Evolutionary conservation across 1,140 invertebrate species (phyloP), one percentile per base, ranked within the genome.

Genomic region (Harpegnathos saltator): DNA sequence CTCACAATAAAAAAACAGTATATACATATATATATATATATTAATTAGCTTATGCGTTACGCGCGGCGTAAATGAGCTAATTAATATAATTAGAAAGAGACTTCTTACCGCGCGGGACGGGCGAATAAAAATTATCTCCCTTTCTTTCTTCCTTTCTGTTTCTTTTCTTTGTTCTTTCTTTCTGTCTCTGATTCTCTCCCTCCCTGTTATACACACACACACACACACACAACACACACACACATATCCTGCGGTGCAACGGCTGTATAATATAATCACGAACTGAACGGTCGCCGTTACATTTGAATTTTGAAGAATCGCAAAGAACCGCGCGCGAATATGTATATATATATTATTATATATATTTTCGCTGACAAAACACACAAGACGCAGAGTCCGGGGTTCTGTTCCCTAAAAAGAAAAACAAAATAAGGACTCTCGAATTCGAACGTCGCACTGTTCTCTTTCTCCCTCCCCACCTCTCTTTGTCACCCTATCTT

Each of bases 181-280:
- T 22, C 12, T 24, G 5, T 26, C 22, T 24, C 2, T 33, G 2
- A 33, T 1, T 22, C 24, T n/a, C 15, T 48, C 26, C 38, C 24
- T 22, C 56, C 12, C 15, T 59, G 54, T 59, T 7, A 48, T 1
- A 29, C 17, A 84, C 71, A 58, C 80, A 84, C 48, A 59, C 66
- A 54, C n/a, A 62, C 80, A 50, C 68, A 3, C 33, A 33, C 33
- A n/a, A 33, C 33, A 33, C 7, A 33, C 33, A 33, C 9, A 77
- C 71, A 82, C 68, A 74, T 78, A 71, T 61, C 83, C 69, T 44
- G 0, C 38, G 38, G 62, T 73, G 29, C 84, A 83, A 91, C 83
- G 86, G 77, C 82, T 88, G 87, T 90, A 91, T 66, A 87, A 87
- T 89, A 89, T 89, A 89, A 90, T 85, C 65, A 62, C 68, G 81